A percentile compares a stretch with the other conserved stretches of the same genome.
Evolutionary conservation across 2,113 vertebrate genomes (phyloP).

Genomic region (Chaetodon auriga): DNA sequence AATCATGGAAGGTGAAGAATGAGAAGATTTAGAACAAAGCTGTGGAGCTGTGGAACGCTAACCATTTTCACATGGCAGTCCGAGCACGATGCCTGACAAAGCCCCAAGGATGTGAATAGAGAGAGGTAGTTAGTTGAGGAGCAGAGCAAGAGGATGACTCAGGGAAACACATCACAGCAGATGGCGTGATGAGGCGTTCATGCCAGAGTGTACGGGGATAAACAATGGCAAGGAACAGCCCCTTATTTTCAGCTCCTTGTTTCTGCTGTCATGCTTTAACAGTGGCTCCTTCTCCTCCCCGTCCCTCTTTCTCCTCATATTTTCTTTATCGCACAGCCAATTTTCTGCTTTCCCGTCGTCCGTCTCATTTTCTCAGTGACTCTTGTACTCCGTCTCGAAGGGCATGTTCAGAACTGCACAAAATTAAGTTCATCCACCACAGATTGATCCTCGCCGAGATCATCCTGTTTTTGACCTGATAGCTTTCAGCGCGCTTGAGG

Average conservation of each 20-base stretch:
- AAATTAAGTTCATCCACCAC: conserved; percentile 49
- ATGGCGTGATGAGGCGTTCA: conserved; percentile 51
- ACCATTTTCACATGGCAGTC: conserved; percentile 32
- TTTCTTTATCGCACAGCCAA: conserved; percentile 38
- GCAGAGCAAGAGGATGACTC: conserved; percentile 23
- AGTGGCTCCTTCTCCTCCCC: conserved; percentile 16
- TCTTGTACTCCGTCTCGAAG: conserved; percentile 19
- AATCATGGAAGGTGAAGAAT: conserved; percentile 2
- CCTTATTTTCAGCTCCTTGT: conserved; percentile 38
- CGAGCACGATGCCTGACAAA: conserved; percentile 44
- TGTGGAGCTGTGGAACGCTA: background rate
- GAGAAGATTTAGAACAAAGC: background rate
- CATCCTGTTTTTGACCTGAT: conserved; percentile 45
- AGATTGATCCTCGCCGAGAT: conserved; percentile 49
- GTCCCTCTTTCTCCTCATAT: conserved; percentile 5
- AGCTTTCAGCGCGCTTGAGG: conserved; percentile 35
- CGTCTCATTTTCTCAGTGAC: conserved; percentile 49
- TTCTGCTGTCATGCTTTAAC: conserved; percentile 39
- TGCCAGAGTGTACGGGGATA: conserved; percentile 31
- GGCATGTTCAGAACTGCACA: conserved; percentile 43
- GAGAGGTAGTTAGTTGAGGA: conserved; percentile 37
- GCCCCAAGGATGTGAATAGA: background rate
- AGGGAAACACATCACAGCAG: conserved; percentile 44
- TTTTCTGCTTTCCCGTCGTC: conserved; percentile 52
- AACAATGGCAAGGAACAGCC: conserved; percentile 45